These are phyloP conservation scores for Pipra filicauda DNA, from an alignment of 2,113 vertebrate species.

Conservation along the genomic window DNA sequence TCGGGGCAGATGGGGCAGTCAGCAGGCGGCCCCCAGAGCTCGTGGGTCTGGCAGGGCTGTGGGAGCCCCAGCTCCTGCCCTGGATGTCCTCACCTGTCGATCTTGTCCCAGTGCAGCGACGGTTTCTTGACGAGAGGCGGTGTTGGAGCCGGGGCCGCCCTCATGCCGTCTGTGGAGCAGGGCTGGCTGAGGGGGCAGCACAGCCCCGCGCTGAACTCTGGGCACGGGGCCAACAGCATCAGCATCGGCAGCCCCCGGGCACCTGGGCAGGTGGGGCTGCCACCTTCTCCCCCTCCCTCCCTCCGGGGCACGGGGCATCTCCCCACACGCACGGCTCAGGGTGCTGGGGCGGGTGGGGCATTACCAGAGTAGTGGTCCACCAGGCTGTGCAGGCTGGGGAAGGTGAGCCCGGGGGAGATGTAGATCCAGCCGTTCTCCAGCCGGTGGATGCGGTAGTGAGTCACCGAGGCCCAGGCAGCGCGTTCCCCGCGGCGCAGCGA, in stretches of 20 bases:
- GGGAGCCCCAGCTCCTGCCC: background rate
- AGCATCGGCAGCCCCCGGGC: rapidly evolving
- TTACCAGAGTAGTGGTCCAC: constrained; percentile 85
- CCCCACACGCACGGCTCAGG: too few relatives aligned
- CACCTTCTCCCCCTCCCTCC: background rate
- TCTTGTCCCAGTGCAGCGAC: constrained; percentile 79
- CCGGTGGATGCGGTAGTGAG: constrained; percentile 80
- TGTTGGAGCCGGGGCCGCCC: background rate
- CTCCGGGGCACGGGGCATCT: too few relatives aligned
- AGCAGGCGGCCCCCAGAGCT: rapidly evolving
- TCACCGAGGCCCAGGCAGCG: constrained; percentile 65
- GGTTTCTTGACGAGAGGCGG: constrained; percentile 64
- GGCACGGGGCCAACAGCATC: background rate
- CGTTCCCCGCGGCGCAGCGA: constrained; percentile 69
- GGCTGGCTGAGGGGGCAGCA: constrained; percentile 76
- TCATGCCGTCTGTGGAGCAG: constrained; percentile 62
- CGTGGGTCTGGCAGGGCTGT: rapidly evolving
- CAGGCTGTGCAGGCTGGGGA: constrained; percentile 78
- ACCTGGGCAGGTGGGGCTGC: too few relatives aligned
- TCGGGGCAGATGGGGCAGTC: background rate
- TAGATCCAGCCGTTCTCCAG: constrained; percentile 84
- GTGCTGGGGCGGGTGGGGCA: rapidly evolving
- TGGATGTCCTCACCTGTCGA: constrained; percentile 72
- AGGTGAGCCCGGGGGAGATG: constrained; percentile 80
- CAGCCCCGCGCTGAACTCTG: constrained; percentile 77